Evolutionary conservation across 2,888 invertebrate genomes (phyloP).

Genomic region (Catocala sponsa): DNA sequence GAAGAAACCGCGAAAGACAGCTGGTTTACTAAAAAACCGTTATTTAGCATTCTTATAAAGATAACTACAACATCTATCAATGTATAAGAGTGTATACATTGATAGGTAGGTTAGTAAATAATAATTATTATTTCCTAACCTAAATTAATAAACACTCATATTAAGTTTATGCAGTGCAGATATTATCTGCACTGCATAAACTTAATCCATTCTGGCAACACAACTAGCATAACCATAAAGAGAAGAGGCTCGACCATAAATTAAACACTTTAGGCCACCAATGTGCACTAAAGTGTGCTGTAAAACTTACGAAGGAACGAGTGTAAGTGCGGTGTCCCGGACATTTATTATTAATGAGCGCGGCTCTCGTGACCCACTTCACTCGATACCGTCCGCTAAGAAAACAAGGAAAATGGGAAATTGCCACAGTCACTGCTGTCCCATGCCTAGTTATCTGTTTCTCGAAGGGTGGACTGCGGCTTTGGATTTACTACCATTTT

Average conservation of each 20-base stretch:
- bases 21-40: too few relatives aligned
- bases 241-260: conserved; percentile 9
- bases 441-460: too few relatives aligned
- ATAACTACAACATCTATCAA: too few relatives aligned
- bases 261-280: neutral
- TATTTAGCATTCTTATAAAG: too few relatives aligned
- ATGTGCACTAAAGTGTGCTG: conserved; percentile 6
- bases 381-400: conserved; percentile 37
- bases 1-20: too few relatives aligned
- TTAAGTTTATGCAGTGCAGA: too few relatives aligned
- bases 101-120: too few relatives aligned
- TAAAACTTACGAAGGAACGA: conserved; percentile 8
- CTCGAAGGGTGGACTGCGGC: too few relatives aligned
- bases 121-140: too few relatives aligned
- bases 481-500: too few relatives aligned
- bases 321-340: conserved; percentile 6
- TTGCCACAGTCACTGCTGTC: conserved; percentile 18
- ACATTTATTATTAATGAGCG: conserved; percentile 65
- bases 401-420: conserved; percentile 52
- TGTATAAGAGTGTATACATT: too few relatives aligned
- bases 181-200: neutral
- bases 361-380: conserved; percentile 66
- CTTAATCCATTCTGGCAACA: conserved; percentile 4
- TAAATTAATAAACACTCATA: too few relatives aligned
- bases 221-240: conserved; percentile 4